Conservation (phyloP, 2,113 vertebrate species). For the Lates calcarifer region DNA sequence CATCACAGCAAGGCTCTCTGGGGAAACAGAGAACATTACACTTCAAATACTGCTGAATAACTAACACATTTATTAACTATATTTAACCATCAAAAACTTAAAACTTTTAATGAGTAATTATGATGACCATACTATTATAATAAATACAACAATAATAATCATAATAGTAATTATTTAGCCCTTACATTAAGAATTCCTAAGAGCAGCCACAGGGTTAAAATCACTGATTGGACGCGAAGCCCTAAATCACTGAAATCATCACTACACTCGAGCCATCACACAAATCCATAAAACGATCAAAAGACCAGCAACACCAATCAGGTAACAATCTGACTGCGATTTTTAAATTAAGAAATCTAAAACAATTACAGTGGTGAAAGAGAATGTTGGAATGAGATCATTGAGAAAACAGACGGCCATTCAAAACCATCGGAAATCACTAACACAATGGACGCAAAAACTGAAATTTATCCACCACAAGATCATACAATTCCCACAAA, state of each 20-base stretch:
- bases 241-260: conserved; percentile 41
- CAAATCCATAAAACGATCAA: conserved; percentile 18
- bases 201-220: conserved; percentile 65
- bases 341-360: conserved; percentile 27
- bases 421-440: conserved; percentile 48
- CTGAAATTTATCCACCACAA: conserved; percentile 47
- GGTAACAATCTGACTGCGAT: conserved; percentile 15
- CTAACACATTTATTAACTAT: not conserved
- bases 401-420: conserved; percentile 53
- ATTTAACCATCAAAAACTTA: not conserved
- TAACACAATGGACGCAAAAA: conserved; percentile 53
- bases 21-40: not conserved
- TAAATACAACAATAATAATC: no score
- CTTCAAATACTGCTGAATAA: not conserved
- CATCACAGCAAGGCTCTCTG: not conserved
- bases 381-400: conserved; percentile 38
- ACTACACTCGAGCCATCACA: conserved; percentile 22
- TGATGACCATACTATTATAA: no score
- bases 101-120: not conserved
- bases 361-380: conserved; percentile 29
- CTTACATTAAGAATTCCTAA: not conserved
- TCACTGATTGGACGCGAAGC: not conserved
- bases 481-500: conserved; percentile 49
- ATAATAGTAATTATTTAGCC: not conserved
- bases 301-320: conserved; percentile 19